Base-by-base conservation (phyloP, 2,113 vertebrate genomes). In the Zapornia atra region DNA sequence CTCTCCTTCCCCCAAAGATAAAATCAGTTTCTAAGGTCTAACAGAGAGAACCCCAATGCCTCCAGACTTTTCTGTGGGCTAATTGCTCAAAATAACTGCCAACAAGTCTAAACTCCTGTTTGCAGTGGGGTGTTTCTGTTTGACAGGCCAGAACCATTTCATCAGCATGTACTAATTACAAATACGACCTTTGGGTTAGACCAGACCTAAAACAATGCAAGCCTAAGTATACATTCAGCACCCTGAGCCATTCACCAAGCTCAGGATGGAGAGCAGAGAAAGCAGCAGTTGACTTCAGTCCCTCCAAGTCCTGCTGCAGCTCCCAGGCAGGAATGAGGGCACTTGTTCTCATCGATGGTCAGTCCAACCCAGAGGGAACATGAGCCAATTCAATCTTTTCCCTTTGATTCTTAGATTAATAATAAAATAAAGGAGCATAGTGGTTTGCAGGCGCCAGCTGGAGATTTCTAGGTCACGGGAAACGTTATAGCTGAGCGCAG, bases 31-130 rank as follows among this genome's bases (percentile, higher is more conserved):
- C 50, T 25, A 34, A 13, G 71, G 78, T 88, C 70, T 61, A 46
- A 13, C n/a, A 85, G 28, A 40, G 33, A 56, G 29, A 12, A 16
- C 51, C 76, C 36, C n/a, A 34, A 2, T 4, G 81, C 59, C 80
- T 77, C 24, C 70, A 66, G 63, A 42, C 44, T 86, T 29, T 80
- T 42, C 75, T 16, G 1, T 0, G 3, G 26, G 15, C 50, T 64
- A 78, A 86, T 8, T 44, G 51, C 78, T 88, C 80, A 36, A 34
- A 89, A 57, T 7, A 94, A 90, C 92, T 75, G 50, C 66, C 84
- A 92, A 78, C 95, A 95, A 96, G 95, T 76, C 92, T 92, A 50
- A 90, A 86, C 88, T 96, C 87, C 87, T 94, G 90, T 88, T 96
- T 93, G 77, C 86, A 64, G 68, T 15, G 79, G 92, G 71, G 14